Percentiles rank a stretch among this genome's conserved stretches.
Conservation (phyloP, 2,113 vertebrate genomes). For the Solenodon paradoxus region DNA sequence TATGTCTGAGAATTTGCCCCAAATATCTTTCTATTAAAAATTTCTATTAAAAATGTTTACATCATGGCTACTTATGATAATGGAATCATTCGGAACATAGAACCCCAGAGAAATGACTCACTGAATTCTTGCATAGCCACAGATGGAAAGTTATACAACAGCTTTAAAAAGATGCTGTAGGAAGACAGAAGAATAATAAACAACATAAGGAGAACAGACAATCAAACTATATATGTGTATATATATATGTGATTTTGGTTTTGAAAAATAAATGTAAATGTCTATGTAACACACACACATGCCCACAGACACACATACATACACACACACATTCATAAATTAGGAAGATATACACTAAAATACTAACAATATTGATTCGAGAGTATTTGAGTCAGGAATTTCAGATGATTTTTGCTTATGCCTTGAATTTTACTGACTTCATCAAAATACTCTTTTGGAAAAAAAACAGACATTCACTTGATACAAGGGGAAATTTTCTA, state of each 20-base stretch:
- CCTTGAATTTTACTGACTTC: constrained; percentile 42
- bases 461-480: neutral
- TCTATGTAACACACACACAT: neutral
- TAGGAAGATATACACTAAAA: neutral
- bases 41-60: neutral
- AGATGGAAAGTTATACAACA: neutral
- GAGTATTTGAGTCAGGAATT: neutral
- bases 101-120: neutral
- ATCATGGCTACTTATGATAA: neutral
- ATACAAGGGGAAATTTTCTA: neutral
- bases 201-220: neutral
- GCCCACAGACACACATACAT: neutral
- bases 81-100: neutral
- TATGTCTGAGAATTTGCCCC: neutral
- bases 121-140: neutral
- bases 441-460: constrained; percentile 11
- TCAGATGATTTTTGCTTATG: neutral
- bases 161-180: neutral
- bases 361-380: neutral
- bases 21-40: neutral
- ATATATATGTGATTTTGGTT: neutral
- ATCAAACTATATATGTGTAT: neutral
- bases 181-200: neutral
- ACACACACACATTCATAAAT: neutral
- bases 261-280: neutral